These are phyloP conservation scores for Fabriciana adippe DNA, from an alignment of 2,888 invertebrate species.

Conservation along the genomic window DNA sequence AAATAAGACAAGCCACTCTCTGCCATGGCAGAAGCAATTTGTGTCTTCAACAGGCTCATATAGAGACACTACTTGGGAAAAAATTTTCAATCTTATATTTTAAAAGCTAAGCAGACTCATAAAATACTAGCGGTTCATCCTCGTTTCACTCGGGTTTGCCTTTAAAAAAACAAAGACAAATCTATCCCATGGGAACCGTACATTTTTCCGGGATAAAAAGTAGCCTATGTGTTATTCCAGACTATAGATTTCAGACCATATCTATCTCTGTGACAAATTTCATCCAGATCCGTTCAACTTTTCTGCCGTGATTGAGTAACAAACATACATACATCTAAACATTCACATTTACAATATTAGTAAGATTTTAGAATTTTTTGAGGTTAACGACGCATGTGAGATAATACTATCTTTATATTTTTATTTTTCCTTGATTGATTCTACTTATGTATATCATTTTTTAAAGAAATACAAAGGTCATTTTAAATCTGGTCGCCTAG, in stretches of 20 bases:
- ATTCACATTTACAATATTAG: too few relatives aligned
- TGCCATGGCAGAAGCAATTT: conserved; percentile 33
- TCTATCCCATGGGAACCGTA: too few relatives aligned
- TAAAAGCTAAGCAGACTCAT: not conserved
- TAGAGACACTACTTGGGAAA: conserved; percentile 18
- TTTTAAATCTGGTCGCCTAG: conserved; percentile 45
- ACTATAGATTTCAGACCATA: too few relatives aligned
- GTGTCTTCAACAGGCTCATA: conserved; percentile 30
- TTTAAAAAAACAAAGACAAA: too few relatives aligned
- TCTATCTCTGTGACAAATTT: too few relatives aligned
- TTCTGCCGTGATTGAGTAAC: too few relatives aligned
- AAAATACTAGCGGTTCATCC: too few relatives aligned
- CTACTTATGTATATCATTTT: not conserved
- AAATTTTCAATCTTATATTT: conserved; percentile 1
- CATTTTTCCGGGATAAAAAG: too few relatives aligned
- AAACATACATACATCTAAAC: too few relatives aligned
- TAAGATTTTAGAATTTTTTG: not conserved
- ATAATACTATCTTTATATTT: not conserved
- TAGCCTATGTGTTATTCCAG: too few relatives aligned
- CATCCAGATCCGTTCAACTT: too few relatives aligned
- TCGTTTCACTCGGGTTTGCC: too few relatives aligned
- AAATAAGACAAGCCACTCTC: conserved; percentile 45
- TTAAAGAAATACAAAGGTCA: not conserved
- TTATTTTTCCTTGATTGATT: not conserved
- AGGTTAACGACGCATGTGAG: not conserved